Base-by-base conservation (phyloP, 1,140 invertebrate species). In the Diachasma alloeum region DNA sequence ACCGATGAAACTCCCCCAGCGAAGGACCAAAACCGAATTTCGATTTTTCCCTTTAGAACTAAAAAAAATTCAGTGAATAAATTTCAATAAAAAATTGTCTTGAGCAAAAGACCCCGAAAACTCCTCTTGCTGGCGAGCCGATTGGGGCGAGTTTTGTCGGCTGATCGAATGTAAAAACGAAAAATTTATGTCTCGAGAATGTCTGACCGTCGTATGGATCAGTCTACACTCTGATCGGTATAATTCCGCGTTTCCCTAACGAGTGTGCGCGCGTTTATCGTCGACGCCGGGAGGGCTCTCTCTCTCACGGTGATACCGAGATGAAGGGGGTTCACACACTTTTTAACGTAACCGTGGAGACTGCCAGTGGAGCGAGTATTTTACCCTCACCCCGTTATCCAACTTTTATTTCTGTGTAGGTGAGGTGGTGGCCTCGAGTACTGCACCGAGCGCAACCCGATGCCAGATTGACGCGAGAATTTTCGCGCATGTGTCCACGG, bases 401-500 rank as follows among this genome's bases (percentile, higher is more conserved):
- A 56, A 17, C 17, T 53, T 56, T 56, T 56, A 48, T 56, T 56
- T 37, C 48, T 71, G 24, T 71, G 42, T 46, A 22, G 44, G 31
- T 31, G 31, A 24, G 15, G 46, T 22, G 63, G 42, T 75, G 76
- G 72, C 76, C 76, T 77, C 76, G 71, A n/a, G 15, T 53, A 53
- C 48, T 53, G n/a, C n/a, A 53, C 37, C 70, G 76, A 77, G 76
- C 69, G 68, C 74, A 74, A 37, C 26, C 39, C 56, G 17, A 53
- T 73, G 78, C 56, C 67, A 70, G 74, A 79, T 79, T 79, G 74
- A 76, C 74, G 59, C 70, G 70, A 70, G 70, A 70, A 70, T 76
- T 74, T 79, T 79, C 69, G 78, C 78, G 78, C 78, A 79, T 79
- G 78, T 76, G 74, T 79, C 74, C 66, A 68, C 68, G 19, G 39